Evolutionary conservation across 1,140 invertebrate species (phyloP).

Genomic region (Drosophila pallidifrons): DNA sequence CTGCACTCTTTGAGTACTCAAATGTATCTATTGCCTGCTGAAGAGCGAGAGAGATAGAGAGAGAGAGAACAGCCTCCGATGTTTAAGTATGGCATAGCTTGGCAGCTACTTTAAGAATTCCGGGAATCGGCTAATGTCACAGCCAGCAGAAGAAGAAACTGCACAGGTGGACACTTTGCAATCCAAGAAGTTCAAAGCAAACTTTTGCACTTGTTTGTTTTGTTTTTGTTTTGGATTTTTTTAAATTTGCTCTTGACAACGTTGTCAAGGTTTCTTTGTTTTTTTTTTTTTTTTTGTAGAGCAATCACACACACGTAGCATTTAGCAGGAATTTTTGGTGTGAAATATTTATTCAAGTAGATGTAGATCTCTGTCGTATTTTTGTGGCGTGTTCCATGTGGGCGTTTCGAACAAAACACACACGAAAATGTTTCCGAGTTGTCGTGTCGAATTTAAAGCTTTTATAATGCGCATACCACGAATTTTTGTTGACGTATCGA

Average conservation of each 20-base stretch:
- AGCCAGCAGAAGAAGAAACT: constrained; percentile 62
- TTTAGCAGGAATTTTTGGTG: constrained; percentile 71
- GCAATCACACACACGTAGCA: constrained; percentile 29
- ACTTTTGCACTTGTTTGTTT: constrained; percentile 49
- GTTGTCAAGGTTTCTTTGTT: constrained; percentile 69
- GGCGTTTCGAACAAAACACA: constrained; percentile 59
- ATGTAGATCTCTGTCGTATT: constrained; percentile 32
- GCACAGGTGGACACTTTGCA: constrained; percentile 76
- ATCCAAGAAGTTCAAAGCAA: constrained; percentile 55
- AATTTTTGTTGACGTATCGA: constrained; percentile 81
- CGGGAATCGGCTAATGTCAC: constrained; percentile 63
- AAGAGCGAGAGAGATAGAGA: no score
- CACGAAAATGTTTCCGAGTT: constrained; percentile 77
- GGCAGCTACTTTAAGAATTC: constrained; percentile 51
- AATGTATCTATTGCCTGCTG: constrained; percentile 31
- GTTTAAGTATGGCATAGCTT: neutral
- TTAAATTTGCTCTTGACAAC: constrained; percentile 68
- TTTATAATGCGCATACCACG: constrained; percentile 76
- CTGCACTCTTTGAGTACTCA: constrained; percentile 1
- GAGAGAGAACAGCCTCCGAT: neutral
- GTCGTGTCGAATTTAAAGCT: constrained; percentile 77
- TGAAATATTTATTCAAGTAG: constrained; percentile 54
- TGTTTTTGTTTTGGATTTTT: constrained; percentile 11
- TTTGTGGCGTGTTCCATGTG: constrained; percentile 63
- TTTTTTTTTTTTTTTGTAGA: constrained; percentile 44